A percentile compares a stretch with the other conserved stretches of the same genome.
phyloP scores from a whole-genome alignment of 2,888 invertebrate genomes.

The Flexamia atlantica region DNA sequence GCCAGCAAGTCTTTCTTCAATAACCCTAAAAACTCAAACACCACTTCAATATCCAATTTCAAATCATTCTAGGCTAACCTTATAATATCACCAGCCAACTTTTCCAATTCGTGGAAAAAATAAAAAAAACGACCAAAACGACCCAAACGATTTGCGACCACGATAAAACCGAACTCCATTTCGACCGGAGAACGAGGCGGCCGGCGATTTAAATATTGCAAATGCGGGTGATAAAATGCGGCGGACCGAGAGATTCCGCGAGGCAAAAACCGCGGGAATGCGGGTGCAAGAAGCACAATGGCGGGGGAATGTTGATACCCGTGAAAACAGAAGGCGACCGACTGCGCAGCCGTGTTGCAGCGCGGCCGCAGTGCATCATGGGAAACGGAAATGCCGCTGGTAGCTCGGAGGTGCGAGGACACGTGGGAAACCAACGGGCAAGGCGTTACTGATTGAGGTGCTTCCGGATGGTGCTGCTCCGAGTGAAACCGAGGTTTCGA shows the following conservation, averaged over 20 bases:
- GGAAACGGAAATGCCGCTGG: not conserved
- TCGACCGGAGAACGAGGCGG: not conserved
- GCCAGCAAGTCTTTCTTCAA: no score
- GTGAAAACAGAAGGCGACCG: constrained; percentile 39
- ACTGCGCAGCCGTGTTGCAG: not conserved
- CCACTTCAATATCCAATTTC: no score
- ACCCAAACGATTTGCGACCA: not conserved
- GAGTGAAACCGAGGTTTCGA: no score
- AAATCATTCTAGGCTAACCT: no score
- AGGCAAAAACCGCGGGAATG: constrained; percentile 35
- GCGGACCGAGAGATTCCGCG: not conserved
- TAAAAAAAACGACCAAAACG: no score
- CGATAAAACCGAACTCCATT: constrained; percentile 11
- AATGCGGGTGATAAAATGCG: not conserved
- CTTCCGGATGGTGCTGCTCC: no score
- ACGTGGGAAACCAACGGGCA: not conserved
- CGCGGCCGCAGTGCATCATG: not conserved
- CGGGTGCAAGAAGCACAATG: constrained; percentile 47
- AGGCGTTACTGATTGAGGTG: not conserved
- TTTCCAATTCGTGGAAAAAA: no score
- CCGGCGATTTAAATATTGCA: constrained; percentile 42
- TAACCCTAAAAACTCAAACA: no score
- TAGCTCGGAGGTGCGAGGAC: not conserved
- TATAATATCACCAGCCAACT: no score
- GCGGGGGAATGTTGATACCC: constrained; percentile 54